Base-by-base conservation (phyloP, 2,797 vertebrate species). In the Rhinichthys osculus region DNA sequence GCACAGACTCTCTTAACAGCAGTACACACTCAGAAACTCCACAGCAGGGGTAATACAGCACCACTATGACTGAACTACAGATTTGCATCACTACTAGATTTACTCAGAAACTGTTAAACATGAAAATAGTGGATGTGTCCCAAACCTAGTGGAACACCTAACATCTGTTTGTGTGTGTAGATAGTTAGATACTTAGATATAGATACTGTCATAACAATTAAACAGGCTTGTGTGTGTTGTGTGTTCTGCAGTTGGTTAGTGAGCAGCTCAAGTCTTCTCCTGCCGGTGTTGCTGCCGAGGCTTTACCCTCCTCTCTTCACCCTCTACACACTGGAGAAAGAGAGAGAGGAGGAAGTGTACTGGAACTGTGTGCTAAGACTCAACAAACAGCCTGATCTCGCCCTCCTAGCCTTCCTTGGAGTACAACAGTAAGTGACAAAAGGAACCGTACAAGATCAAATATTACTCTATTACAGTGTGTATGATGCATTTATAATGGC, bases 341-440 rank as follows among this genome's bases (percentile, higher is more conserved):
- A 97, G 86, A 94, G 95, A 0, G 96, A 97, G 82, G 96, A 97
- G 86, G 96, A 96, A 54, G 0, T 94, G 78, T 97, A 97, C 89
- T 97, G 96, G 96, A 96, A 96, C 57, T 96, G 96, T 59, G 95
- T 97, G 76, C 87, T 96, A 54, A 94, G 95, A 13, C 93, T 97
- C 3, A 97, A 97, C 91, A 97, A 96, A 88, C 97, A 97, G 88
- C 91, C 96, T 0, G 97, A 97, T 38, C 33, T 87, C n/a, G 94
- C 96, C 73, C 94, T 97, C 8, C 91, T 97, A 17, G 93, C 93
- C 78, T 97, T 97, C 74, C 95, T 97, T 44, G 96, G 97, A 27
- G 96, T 97, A 71, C 96, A 96, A 50, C 92, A 54, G 97, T 97
- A 90, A 94, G 96, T 84, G 33, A 64, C 38, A 83, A 70, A 80